A percentile compares a stretch with the other conserved stretches of the same genome.
Conservation (phyloP, 2,113 vertebrate genomes). For the Stercorarius parasiticus region DNA sequence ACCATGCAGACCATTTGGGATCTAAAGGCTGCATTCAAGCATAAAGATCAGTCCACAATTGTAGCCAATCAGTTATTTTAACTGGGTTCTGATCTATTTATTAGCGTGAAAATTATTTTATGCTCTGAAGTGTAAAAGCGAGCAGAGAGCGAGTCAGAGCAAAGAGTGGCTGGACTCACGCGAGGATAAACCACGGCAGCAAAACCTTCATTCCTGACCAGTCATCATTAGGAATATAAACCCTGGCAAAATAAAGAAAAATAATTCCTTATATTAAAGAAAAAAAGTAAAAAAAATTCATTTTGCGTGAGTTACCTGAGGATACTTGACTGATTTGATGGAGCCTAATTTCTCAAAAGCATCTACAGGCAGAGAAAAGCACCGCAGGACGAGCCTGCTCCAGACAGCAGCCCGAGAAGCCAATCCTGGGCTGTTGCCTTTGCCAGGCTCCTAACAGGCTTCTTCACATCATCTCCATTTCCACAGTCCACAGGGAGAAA, state of each 20-base stretch:
- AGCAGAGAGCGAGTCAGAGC: not conserved
- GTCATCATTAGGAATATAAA: not conserved
- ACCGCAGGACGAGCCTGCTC: not conserved
- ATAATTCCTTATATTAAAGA: not conserved
- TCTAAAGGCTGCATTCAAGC: not conserved
- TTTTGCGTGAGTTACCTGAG: not conserved
- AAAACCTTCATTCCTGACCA: not conserved
- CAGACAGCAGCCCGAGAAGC: not conserved
- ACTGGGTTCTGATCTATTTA: not conserved
- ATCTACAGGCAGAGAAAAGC: not conserved
- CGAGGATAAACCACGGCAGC: not conserved
- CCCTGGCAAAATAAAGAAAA: not conserved
- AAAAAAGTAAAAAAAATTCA: not conserved
- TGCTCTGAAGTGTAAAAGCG: not conserved
- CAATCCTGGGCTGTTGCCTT: not conserved
- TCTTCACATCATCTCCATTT: not conserved
- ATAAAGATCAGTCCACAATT: not conserved
- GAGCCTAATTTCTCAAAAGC: not conserved
- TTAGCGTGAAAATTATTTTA: not conserved
- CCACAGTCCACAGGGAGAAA: not conserved
- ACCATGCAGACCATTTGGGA: not conserved
- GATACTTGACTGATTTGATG: not conserved
- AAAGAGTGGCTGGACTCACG: not conserved
- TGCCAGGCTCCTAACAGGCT: rapidly evolving
- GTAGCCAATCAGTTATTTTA: not conserved